phyloP scores from a whole-genome alignment of 2,113 vertebrate genomes.

The Ophiodon elongatus region DNA sequence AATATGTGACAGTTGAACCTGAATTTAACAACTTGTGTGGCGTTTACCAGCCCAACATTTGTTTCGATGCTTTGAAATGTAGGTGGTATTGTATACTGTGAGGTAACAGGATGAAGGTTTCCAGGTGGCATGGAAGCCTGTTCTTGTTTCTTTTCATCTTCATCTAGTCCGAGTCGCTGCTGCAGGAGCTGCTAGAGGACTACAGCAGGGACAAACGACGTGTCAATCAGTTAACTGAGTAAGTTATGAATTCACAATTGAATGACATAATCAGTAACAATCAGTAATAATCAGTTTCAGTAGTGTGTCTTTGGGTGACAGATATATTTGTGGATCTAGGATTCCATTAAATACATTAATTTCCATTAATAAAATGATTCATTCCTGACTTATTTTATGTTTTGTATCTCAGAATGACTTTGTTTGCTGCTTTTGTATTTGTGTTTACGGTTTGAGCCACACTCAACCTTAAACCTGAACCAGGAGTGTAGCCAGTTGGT shows the following conservation, averaged over 20 bases:
- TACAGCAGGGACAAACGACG: conserved; percentile 10
- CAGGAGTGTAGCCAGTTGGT: not conserved
- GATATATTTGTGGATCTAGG: not conserved
- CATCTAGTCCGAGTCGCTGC: conserved; percentile 72
- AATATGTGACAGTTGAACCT: not conserved
- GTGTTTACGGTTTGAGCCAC: not conserved
- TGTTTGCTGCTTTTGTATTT: not conserved
- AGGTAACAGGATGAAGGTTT: not conserved
- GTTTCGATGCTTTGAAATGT: not conserved
- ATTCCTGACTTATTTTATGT: not conserved
- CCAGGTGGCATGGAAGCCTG: not conserved
- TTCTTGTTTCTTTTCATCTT: not conserved
- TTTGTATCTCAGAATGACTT: not conserved
- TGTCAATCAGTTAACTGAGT: not conserved
- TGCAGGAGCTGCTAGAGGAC: conserved; percentile 68
- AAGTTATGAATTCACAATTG: not conserved
- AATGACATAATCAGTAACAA: not conserved
- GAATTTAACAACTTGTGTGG: not conserved
- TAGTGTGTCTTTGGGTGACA: not conserved
- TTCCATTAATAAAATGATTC: not conserved
- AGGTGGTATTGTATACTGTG: not conserved
- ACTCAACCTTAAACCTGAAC: not conserved
- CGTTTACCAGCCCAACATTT: not conserved
- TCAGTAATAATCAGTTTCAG: not conserved
- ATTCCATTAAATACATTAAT: too few relatives aligned